Evolutionary conservation across 2,797 vertebrate species (phyloP), one percentile per base, ranked within the genome.

Genomic region (Podarcis lilfordi): DNA sequence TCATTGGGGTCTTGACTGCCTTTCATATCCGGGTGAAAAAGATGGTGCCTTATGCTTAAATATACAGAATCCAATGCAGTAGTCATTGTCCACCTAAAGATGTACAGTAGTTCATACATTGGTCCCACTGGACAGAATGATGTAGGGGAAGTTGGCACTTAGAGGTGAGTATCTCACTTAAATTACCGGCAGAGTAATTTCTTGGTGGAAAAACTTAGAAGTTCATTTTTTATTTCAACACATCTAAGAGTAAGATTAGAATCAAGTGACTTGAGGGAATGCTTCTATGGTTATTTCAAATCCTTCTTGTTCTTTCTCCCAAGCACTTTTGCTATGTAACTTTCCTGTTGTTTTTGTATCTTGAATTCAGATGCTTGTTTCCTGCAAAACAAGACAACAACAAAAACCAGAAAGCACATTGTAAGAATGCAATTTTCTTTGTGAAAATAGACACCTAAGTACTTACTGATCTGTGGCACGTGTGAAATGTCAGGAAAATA

Each of bases 331-430:
- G 83, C 89, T 83, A 83, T 29, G 88, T 96, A 94, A 89, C 83
- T 86, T 69, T 95, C 95, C 85, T 95, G 95, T 88, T 96, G 91
- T 90, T 94, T 96, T 90, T 95, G 93, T 89, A 94, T 91, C 92
- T 93, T 68, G 75, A 93, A 91, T 84, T 95, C 94, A 5, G 80
- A 93, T 81, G 90, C 68, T 61, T 93, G 79, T 88, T 87, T 90
- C 90, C 96, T 96, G 93, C 64, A 92, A 87, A 0, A 92, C 27
- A 27, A 80, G 29, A 27, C 17, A 59, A 55, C 7, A 71, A 55
- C 50, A 55, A 55, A 55, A 55, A 55, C 50, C 50, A 55, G 13
- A 55, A 55, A 55, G n/a, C 27, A 27, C 8, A 61, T 66, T 27
- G 21, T 15, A 75, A 74, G 17, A 68, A 45, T 9, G 68, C 43